These are phyloP conservation scores for Volucella bombylans DNA, from an alignment of 2,888 invertebrate genomes.

Conservation along the genomic window DNA sequence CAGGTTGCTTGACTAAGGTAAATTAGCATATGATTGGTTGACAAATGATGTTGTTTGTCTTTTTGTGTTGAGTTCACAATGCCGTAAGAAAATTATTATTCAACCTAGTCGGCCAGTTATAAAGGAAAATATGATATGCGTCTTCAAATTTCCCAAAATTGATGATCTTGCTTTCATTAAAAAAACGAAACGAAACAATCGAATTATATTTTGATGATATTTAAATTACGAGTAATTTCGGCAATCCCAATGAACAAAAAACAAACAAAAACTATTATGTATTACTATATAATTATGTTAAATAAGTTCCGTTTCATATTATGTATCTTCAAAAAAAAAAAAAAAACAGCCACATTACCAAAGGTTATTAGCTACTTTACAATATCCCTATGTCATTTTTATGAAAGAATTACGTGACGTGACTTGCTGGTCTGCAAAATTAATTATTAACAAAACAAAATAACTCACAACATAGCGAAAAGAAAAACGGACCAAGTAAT, in stretches of 20 bases:
- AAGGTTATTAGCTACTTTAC: not conserved
- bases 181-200: conserved; percentile 11
- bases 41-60: conserved; percentile 67
- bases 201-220: not conserved
- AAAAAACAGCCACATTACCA: conserved; percentile 12
- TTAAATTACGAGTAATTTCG: no score
- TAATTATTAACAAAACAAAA: conserved; percentile 59
- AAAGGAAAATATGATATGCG: conserved; percentile 10
- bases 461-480: conserved; percentile 19
- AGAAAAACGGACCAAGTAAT: no score
- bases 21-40: conserved; percentile 65
- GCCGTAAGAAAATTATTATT: not conserved
- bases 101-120: conserved; percentile 20
- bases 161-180: conserved; percentile 1
- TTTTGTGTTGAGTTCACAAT: not conserved
- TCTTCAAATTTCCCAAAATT: no score
- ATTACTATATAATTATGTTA: no score
- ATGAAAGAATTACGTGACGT: conserved; percentile 23
- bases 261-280: no score
- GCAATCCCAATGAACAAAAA: no score
- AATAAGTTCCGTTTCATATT: not conserved
- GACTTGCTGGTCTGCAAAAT: not conserved
- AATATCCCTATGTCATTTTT: conserved; percentile 23
- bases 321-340: conserved; percentile 20
- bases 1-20: conserved; percentile 33